These are phyloP conservation scores for Gymnoscelis rufifasciata DNA, from an alignment of 2,888 invertebrate species.

Conservation along the genomic window DNA sequence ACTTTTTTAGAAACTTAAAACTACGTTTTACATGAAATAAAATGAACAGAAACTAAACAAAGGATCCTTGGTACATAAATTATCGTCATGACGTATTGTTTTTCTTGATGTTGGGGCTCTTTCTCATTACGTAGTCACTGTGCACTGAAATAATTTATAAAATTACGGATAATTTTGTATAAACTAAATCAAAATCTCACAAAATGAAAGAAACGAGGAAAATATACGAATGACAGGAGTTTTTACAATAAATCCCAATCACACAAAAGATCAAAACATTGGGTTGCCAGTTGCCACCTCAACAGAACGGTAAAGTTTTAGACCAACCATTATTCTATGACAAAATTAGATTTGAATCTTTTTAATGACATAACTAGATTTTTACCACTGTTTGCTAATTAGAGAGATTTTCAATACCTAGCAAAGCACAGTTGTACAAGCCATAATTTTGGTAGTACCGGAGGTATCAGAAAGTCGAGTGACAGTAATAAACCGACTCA, in stretches of 20 bases:
- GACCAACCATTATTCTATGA: too few species aligned
- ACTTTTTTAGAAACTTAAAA: constrained; percentile 9
- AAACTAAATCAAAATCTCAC: constrained; percentile 47
- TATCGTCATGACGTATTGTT: constrained; percentile 5
- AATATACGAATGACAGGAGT: constrained; percentile 61
- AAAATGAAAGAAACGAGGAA: constrained; percentile 63
- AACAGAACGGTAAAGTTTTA: too few species aligned
- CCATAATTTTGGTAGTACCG: too few species aligned
- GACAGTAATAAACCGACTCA: too few species aligned
- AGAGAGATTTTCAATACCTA: too few species aligned
- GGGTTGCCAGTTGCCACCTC: too few species aligned
- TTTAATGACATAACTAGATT: too few species aligned
- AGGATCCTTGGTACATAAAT: constrained; percentile 30
- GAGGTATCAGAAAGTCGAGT: too few species aligned
- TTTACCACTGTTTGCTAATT: too few species aligned
- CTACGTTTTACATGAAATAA: constrained; percentile 32
- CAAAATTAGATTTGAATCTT: too few species aligned
- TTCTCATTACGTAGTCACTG: constrained; percentile 18
- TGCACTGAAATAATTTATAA: constrained; percentile 36
- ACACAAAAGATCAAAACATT: background rate
- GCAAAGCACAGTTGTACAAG: too few species aligned
- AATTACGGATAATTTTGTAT: constrained; percentile 63
- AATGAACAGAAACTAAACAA: constrained; percentile 46
- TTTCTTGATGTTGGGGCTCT: background rate
- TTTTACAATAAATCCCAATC: constrained; percentile 13